Base-by-base conservation (phyloP, 2,797 vertebrate species). In the Acipenser oxyrinchus region DNA sequence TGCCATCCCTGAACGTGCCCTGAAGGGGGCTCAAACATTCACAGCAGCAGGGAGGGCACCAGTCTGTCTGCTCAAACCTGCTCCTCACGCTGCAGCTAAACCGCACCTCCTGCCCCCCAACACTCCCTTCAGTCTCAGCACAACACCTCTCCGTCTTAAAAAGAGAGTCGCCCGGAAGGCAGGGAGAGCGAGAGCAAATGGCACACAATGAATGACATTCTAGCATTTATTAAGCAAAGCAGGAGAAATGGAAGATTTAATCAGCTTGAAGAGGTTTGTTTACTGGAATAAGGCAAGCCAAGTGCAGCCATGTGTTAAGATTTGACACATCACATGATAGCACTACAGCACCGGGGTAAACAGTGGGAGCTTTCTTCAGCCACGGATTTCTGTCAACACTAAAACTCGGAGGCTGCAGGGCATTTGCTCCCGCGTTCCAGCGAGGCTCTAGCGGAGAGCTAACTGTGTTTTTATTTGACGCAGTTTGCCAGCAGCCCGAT, bases 211-310 rank as follows among this genome's bases (percentile, higher is more conserved):
- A 37, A 23, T 55, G 10, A 69, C 51, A 62, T 53, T 11, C 66
- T 7, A 58, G 12, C 23, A 12, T 49, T 52, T 51, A 63, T 70
- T 66, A 50, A 60, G 51, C 8, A 49, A 59, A 62, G 52, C 8
- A n/a, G 58, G 69, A 60, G 51, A 58, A 62, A 58, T 15, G n/a
- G n/a, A 55, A 23, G 49, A 7, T 49, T 57, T 62, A 66, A 67
- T 70, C 69, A 60, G 49, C 66, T 64, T 63, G 12, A 62, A 57
- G 51, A n/a, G 60, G 65, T 69, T 69, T 69, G 58, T 69, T 69
- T 69, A 65, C 49, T 48, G 4, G 67, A 60, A 49, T 13, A 12
- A 8, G 1, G 13, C 15, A 50, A 48, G 65, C 65, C 58, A 51
- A 60, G 57, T 3, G 23, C 48, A 12, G 13, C 58, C 65, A 66